Percentiles rank a stretch among this genome's conserved stretches.
Conservation (phyloP, 2,797 vertebrate genomes). For the Bovichtus diacanthus region DNA sequence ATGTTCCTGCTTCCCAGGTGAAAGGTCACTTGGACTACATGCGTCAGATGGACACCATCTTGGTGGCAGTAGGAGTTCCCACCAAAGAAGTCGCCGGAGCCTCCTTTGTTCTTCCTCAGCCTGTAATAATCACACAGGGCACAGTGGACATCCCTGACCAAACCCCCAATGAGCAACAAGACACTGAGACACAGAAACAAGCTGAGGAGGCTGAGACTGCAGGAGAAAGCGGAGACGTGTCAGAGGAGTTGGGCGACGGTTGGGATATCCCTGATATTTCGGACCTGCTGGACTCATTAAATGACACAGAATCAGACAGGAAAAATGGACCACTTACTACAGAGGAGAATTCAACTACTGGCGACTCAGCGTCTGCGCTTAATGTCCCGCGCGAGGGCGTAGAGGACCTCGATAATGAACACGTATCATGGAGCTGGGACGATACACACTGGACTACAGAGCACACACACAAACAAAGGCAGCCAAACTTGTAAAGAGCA, state of each 20-base stretch:
- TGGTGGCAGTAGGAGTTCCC: constrained; percentile 91
- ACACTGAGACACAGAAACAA: constrained; percentile 13
- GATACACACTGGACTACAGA: constrained; percentile 78
- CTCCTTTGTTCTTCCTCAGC: constrained; percentile 47
- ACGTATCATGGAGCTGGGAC: constrained; percentile 81
- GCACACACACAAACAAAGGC: constrained; percentile 46
- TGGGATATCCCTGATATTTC: constrained; percentile 89
- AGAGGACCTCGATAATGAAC: constrained; percentile 62
- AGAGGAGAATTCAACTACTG: constrained; percentile 4
- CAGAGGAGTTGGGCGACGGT: constrained; percentile 60
- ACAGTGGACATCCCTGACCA: constrained; percentile 39
- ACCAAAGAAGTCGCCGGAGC: constrained; percentile 86
- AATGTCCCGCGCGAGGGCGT: constrained; percentile 19
- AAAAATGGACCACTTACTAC: constrained; percentile 14
- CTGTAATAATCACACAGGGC: constrained; percentile 35
- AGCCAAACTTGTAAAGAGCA: constrained; percentile 57
- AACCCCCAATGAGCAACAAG: constrained; percentile 30
- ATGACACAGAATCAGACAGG: constrained; percentile 56
- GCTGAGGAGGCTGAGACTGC: constrained; percentile 24
- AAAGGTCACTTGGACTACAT: constrained; percentile 98
- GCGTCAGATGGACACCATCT: constrained; percentile 95
- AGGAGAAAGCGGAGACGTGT: constrained; percentile 19
- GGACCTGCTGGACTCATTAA: constrained; percentile 81
- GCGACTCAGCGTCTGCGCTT: constrained; percentile 6
- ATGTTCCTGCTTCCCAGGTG: constrained; percentile 83